These are phyloP conservation scores for Magallana ariakensis DNA, from an alignment of 1,140 invertebrate species.

Conservation along the genomic window DNA sequence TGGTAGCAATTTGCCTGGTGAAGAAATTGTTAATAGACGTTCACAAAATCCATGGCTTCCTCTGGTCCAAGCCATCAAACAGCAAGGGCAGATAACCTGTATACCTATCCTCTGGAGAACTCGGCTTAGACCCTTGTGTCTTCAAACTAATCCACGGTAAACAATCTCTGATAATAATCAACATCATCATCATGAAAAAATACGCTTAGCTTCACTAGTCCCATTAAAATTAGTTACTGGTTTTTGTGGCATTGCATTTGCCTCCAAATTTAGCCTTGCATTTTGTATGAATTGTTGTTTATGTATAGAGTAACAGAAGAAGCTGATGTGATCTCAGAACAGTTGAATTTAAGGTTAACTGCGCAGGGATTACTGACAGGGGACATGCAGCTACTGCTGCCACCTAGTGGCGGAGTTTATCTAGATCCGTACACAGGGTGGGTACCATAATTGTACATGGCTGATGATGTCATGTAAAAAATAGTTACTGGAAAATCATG, in stretches of 20 bases:
- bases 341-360: conserved; percentile 57
- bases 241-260: not conserved
- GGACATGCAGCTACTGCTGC: conserved; percentile 61
- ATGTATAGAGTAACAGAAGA: conserved; percentile 40
- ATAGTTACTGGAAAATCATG: no score
- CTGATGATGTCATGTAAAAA: no score
- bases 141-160: conserved; percentile 1
- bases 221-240: no score
- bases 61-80: not conserved
- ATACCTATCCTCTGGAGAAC: conserved; percentile 26
- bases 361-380: conserved; percentile 56
- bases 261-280: not conserved
- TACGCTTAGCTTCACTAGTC: no score
- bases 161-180: not conserved
- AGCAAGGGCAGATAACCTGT: conserved; percentile 31
- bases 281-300: not conserved
- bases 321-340: conserved; percentile 44
- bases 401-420: conserved; percentile 57
- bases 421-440: conserved; percentile 66
- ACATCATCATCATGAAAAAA: no score
- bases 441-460: not conserved
- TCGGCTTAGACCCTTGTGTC: conserved; percentile 5
- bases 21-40: not conserved
- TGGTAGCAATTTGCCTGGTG: not conserved
- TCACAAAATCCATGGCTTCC: conserved; percentile 5